These are phyloP conservation scores for Morbakka virulenta DNA, from an alignment of 30 jellyfish, hydroid and myxozoan genomes.

Conservation along the genomic window DNA sequence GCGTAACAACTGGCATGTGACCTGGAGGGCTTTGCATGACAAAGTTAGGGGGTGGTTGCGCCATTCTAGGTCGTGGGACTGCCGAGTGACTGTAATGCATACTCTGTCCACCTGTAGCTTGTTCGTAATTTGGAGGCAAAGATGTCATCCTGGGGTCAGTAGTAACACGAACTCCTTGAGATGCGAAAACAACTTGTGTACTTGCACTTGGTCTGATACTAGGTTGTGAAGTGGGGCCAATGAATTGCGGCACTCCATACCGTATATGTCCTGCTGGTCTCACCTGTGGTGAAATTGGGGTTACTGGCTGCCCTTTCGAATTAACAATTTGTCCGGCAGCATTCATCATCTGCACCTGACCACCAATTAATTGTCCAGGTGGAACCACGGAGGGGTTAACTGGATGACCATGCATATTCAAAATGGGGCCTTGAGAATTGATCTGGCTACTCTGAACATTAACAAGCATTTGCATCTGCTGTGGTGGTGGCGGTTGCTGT, in stretches of 20 bases:
- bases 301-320: not conserved
- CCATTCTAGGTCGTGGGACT: not conserved
- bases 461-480: not conserved
- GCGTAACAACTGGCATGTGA: not conserved
- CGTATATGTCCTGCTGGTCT: not conserved
- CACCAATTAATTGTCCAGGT: not conserved
- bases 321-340: not conserved
- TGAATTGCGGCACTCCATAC: not conserved
- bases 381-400: too few relatives aligned
- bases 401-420: not conserved
- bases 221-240: not conserved
- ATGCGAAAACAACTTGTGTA: conserved; percentile 44
- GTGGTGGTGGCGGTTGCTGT: too few relatives aligned
- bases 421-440: not conserved
- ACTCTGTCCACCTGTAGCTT: not conserved
- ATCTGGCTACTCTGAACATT: not conserved
- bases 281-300: not conserved
- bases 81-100: not conserved
- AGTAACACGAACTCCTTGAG: conserved; percentile 61
- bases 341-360: not conserved
- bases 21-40: not conserved
- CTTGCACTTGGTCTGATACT: not conserved
- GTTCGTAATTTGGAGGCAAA: conserved; percentile 66
- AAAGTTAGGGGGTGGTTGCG: not conserved
- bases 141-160: conserved; percentile 73